Evolutionary conservation across 2,113 vertebrate genomes (phyloP).

Genomic region (Epinephelus moara): DNA sequence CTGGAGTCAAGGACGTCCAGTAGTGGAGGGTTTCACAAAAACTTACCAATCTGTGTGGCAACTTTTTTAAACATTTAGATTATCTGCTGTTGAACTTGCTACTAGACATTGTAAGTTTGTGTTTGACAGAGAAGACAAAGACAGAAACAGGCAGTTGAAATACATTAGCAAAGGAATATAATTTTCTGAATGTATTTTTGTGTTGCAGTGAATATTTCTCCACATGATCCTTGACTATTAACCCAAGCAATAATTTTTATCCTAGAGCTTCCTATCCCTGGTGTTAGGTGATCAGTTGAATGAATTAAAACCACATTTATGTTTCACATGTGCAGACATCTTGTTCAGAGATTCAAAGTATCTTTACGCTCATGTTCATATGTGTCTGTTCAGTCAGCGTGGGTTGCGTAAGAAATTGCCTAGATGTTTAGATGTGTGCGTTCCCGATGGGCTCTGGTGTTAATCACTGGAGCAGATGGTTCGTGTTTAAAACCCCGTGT

Average conservation of each 20-base stretch:
- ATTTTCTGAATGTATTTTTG: neutral
- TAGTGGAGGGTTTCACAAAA: neutral
- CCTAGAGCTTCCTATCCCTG: too few species aligned
- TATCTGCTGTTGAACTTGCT: neutral
- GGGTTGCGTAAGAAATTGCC: constrained; percentile 51
- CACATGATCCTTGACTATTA: neutral
- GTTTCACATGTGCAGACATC: neutral
- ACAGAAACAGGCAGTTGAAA: neutral
- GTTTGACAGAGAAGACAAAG: neutral
- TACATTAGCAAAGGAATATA: neutral
- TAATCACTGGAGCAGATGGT: constrained; percentile 80
- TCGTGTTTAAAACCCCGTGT: constrained; percentile 75
- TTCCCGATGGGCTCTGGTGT: constrained; percentile 58
- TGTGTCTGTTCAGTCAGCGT: constrained; percentile 20
- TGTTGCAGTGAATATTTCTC: neutral
- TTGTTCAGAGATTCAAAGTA: neutral
- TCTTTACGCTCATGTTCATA: neutral
- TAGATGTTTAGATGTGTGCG: constrained; percentile 46
- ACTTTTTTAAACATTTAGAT: constrained; percentile 10
- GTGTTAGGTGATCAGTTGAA: too few species aligned
- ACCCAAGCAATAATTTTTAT: neutral
- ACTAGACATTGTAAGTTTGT: neutral
- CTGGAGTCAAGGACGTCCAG: constrained; percentile 36
- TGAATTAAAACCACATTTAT: neutral
- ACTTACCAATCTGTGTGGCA: neutral